phyloP scores from a whole-genome alignment of 1,140 invertebrate species.

The Aricia agestis region DNA sequence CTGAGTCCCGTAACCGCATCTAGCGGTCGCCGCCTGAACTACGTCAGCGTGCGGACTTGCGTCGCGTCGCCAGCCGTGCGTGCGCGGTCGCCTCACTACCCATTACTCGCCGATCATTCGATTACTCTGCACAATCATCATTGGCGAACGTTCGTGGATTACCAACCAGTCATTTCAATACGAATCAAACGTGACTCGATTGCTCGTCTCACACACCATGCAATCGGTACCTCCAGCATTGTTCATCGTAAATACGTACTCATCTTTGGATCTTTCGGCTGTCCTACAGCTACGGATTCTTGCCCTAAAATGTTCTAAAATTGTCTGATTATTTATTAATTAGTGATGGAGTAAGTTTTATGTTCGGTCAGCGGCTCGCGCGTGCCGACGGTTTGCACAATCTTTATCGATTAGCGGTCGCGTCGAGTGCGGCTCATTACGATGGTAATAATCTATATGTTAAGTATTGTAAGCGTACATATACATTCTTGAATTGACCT shows the following conservation, averaged over 20 bases:
- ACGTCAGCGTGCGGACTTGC: conserved; percentile 12
- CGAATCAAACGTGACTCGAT: not conserved
- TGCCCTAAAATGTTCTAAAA: conserved; percentile 3
- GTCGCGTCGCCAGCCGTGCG: conserved; percentile 21
- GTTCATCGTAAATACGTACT: not conserved
- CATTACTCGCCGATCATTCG: conserved; percentile 3
- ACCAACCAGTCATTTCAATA: not conserved
- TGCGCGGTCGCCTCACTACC: not conserved
- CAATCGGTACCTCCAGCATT: not conserved
- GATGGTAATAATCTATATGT: conserved; percentile 44
- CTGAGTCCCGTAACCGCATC: conserved; percentile 22
- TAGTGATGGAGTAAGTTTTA: conserved; percentile 7
- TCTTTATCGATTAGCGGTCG: not conserved
- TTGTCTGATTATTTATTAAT: not conserved
- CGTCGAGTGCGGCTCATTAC: conserved; percentile 2
- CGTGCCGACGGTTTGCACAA: conserved; percentile 20
- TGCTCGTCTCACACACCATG: not conserved
- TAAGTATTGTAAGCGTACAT: conserved; percentile 71
- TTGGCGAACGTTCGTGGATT: conserved; percentile 18
- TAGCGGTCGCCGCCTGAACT: conserved; percentile 16
- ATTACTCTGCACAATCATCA: conserved; percentile 1
- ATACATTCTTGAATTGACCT: conserved; percentile 75
- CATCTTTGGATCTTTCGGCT: not conserved
- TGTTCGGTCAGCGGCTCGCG: conserved; percentile 15
- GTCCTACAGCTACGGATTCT: not conserved